Conservation (phyloP, 1,140 invertebrate genomes). For the Pogonus chalceus region DNA sequence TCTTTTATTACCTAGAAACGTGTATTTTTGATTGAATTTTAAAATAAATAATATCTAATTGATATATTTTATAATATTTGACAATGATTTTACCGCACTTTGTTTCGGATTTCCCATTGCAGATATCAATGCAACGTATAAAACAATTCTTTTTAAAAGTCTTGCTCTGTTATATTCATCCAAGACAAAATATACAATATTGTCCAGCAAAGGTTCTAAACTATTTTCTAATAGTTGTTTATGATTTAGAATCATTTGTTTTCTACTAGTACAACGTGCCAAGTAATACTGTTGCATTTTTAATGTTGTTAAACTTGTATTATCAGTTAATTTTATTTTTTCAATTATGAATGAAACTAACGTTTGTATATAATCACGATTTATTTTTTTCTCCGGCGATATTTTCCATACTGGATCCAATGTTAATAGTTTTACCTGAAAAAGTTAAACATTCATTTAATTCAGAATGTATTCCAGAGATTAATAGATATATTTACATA, state of each 20-base stretch:
- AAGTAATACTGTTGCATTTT: slow-evolving; percentile 63
- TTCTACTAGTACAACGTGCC: slow-evolving; percentile 51
- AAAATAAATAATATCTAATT: slow-evolving; percentile 11
- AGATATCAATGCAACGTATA: slow-evolving; percentile 47
- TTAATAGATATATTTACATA: slow-evolving; percentile 23
- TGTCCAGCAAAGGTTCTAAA: slow-evolving; percentile 40
- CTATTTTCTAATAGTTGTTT: slow-evolving; percentile 38
- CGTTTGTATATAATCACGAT: slow-evolving; percentile 36
- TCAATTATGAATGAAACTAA: slow-evolving; percentile 38
- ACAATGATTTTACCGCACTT: slow-evolving; percentile 40
- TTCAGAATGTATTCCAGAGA: background rate
- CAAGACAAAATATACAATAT: slow-evolving; percentile 43
- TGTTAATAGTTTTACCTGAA: slow-evolving; percentile 36
- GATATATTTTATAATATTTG: background rate
- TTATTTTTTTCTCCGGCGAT: slow-evolving; percentile 34
- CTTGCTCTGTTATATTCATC: slow-evolving; percentile 32
- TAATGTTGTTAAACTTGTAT: slow-evolving; percentile 38
- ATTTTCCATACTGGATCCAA: slow-evolving; percentile 42
- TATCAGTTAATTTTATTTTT: slow-evolving; percentile 31
- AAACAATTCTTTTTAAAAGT: slow-evolving; percentile 52
- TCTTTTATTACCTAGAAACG: slow-evolving; percentile 41
- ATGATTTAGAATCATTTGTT: slow-evolving; percentile 42
- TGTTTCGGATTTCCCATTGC: slow-evolving; percentile 52
- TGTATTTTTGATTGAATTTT: slow-evolving; percentile 8
- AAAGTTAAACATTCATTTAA: background rate